Evolutionary conservation across 2,888 invertebrate genomes (phyloP), one percentile per base, ranked within the genome.

Genomic region (Dorcus hopei): DNA sequence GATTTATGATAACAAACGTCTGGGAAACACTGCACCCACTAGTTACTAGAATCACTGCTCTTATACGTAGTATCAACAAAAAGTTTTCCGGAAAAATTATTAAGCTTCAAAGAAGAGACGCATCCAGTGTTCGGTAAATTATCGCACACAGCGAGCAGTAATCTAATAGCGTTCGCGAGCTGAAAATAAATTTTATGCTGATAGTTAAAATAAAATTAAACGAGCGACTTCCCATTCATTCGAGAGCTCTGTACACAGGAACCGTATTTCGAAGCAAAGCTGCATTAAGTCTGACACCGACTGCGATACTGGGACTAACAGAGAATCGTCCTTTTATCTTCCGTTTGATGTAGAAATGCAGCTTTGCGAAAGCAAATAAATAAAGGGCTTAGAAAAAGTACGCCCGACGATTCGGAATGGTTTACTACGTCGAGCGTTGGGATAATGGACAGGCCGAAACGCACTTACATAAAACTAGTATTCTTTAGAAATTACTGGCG

Each of bases 351-450:
- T 69, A 66, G 65, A 62, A 67, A 64, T 67, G 68, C 62, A 68
- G 70, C 71, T 69, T 69, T 70, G 67, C 63, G 66, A 68, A 67
- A 66, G 67, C 68, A 71, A 71, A 69, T 71, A 71, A 71, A 71
- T 71, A 70, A 69, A 71, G 69, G 68, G 70, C 68, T 68, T 68
- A 65, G 65, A 60, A 64, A 65, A 66, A 67, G 62, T 66, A 68
- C 67, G 67, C 65, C 19, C 26, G 7, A 33, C 64, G 61, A 57
- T 60, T 61, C 62, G 59, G 19, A 59, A 63, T 47, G 59, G 45
- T 54, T 54, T 47, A 33, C 42, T 33, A 33, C n/a, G 38, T 49
- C 19, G 4, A 51, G 40, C 51, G 9, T 11, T 4, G n/a, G 11
- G 40, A 39, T 38, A 45, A 9, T 45, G 45, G 14, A 42, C 11